phyloP scores from a whole-genome alignment of 2,888 invertebrate species.

The Platerodrilus igneus region DNA sequence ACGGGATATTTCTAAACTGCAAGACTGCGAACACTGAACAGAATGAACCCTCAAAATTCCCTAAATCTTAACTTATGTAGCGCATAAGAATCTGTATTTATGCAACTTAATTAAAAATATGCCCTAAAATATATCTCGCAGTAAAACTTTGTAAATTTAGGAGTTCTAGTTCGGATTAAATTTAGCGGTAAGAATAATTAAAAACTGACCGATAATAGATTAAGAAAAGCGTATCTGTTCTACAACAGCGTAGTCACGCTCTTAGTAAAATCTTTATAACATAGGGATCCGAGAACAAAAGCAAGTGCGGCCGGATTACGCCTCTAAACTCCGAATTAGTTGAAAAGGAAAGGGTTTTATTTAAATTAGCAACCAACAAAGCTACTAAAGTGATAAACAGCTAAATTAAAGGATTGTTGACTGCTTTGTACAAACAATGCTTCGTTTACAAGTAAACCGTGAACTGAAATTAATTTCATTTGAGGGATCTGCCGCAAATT shows the following conservation, averaged over 20 bases:
- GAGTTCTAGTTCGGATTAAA: conserved; percentile 2
- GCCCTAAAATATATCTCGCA: neutral
- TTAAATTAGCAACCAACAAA: conserved; percentile 42
- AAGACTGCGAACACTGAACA: conserved; percentile 15
- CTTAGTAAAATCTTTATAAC: conserved; percentile 38
- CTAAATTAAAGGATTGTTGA: conserved; percentile 40
- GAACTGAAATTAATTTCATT: conserved; percentile 19
- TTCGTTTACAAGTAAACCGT: conserved; percentile 27
- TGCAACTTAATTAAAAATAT: conserved; percentile 4
- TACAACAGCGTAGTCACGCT: no score
- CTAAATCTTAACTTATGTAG: conserved; percentile 11
- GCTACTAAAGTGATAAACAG: conserved; percentile 42
- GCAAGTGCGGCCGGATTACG: conserved; percentile 36
- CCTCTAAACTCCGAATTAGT: conserved; percentile 29
- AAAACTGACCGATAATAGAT: conserved; percentile 34
- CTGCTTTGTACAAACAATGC: conserved; percentile 25
- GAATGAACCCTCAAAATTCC: conserved; percentile 12
- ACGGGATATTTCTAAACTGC: conserved; percentile 38
- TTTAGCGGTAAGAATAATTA: conserved; percentile 28
- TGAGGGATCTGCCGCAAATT: conserved; percentile 1
- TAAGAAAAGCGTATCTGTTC: conserved; percentile 31
- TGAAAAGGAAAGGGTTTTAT: conserved; percentile 32
- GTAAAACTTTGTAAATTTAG: conserved; percentile 7
- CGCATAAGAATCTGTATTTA: conserved; percentile 5
- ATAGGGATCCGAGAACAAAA: conserved; percentile 38